These are phyloP conservation scores for Agriopis leucophaearia DNA, from an alignment of 2,888 invertebrate genomes.

Conservation along the genomic window DNA sequence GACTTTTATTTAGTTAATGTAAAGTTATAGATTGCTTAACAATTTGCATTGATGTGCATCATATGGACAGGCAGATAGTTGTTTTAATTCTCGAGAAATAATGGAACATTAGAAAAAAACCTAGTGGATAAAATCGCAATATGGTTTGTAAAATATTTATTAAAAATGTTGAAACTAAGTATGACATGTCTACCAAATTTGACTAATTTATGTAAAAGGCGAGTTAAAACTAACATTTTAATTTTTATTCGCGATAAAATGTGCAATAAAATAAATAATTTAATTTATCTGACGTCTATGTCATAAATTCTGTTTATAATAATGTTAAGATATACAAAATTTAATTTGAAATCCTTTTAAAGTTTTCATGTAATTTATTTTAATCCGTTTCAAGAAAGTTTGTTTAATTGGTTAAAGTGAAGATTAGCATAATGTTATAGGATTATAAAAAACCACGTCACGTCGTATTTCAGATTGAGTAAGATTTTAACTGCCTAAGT, in stretches of 20 bases:
- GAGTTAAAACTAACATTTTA: background rate
- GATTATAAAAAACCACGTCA: slow-evolving; percentile 20
- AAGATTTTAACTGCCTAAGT: slow-evolving; percentile 8
- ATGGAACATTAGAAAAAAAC: no score
- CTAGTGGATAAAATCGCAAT: no score
- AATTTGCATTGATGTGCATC: no score
- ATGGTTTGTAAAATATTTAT: background rate
- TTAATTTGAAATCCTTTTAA: slow-evolving; percentile 40
- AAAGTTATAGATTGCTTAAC: no score
- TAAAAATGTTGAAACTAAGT: background rate
- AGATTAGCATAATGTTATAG: slow-evolving; percentile 22
- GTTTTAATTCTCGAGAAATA: no score
- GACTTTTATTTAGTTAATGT: no score
- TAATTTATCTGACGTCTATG: slow-evolving; percentile 14
- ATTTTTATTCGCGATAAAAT: background rate
- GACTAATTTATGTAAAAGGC: slow-evolving; percentile 7
- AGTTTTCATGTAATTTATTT: slow-evolving; percentile 42
- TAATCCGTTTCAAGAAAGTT: slow-evolving; percentile 41
- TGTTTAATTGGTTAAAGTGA: slow-evolving; percentile 29
- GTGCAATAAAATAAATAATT: slow-evolving; percentile 5
- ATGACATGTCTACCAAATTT: background rate
- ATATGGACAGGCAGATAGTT: no score
- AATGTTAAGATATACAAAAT: slow-evolving; percentile 40
- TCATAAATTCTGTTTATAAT: slow-evolving; percentile 26
- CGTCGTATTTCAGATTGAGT: slow-evolving; percentile 12